Conservation (phyloP, 2,797 vertebrate species). For the Otus scops region DNA sequence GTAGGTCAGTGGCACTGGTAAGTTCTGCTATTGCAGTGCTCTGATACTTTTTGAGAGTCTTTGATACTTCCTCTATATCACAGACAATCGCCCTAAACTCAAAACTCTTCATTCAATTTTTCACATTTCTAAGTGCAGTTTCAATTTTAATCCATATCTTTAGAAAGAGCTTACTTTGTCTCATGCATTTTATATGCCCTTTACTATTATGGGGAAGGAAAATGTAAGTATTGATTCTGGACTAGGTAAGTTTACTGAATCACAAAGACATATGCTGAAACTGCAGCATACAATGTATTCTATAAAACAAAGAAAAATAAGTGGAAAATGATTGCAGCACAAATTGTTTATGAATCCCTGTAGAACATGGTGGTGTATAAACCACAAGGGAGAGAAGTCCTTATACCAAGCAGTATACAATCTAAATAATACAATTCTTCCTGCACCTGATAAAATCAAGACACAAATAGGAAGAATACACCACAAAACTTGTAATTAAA, state of each 20-base stretch:
- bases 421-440: not conserved
- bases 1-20: not conserved
- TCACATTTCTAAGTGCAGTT: conserved; percentile 58
- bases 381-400: not conserved
- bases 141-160: conserved; percentile 68
- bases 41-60: not conserved
- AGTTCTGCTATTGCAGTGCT: not conserved
- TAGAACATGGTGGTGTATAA: not conserved
- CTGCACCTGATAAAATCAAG: not conserved
- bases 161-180: conserved; percentile 20
- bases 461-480: not conserved
- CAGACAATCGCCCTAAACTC: not conserved
- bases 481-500: not conserved
- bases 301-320: conserved; percentile 29
- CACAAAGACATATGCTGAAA: conserved; percentile 18
- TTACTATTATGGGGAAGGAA: not conserved
- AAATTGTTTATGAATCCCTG: conserved; percentile 29
- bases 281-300: conserved; percentile 17
- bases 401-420: not conserved
- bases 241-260: conserved; percentile 5
- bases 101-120: not conserved
- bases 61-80: not conserved
- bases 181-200: conserved; percentile 30
- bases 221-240: conserved; percentile 15
- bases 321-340: not conserved